Evolutionary conservation across 2,797 vertebrate species (phyloP).

Genomic region (Cygnus olor): DNA sequence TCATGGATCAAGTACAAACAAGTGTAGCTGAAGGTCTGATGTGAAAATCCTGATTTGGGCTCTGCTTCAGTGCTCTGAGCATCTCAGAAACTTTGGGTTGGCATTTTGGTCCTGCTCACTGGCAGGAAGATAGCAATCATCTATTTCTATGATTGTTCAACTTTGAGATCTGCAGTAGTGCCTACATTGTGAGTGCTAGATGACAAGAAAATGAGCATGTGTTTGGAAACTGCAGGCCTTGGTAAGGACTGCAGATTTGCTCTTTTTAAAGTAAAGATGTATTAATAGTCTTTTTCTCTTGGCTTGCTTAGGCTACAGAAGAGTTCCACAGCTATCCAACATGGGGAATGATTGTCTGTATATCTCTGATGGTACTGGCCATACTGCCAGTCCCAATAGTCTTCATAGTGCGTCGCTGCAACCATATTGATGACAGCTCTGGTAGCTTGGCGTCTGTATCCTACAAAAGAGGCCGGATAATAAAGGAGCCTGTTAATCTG

Average conservation of each 20-base stretch:
- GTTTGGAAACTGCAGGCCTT: background rate
- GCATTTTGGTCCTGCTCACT: background rate
- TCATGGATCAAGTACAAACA: background rate
- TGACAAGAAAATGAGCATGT: background rate
- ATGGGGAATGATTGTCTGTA: constrained; percentile 89
- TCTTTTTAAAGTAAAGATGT: background rate
- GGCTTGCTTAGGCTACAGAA: constrained; percentile 82
- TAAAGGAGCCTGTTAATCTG: constrained; percentile 86
- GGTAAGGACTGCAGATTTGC: background rate
- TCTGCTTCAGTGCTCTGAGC: background rate
- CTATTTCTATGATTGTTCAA: background rate
- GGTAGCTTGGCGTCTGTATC: constrained; percentile 86
- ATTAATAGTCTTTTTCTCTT: background rate
- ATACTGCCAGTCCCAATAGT: constrained; percentile 90
- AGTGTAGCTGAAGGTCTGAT: background rate
- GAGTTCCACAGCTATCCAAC: constrained; percentile 84
- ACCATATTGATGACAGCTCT: constrained; percentile 84
- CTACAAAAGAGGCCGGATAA: constrained; percentile 93
- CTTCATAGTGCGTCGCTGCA: constrained; percentile 86
- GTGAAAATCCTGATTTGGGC: background rate
- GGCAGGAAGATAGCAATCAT: background rate
- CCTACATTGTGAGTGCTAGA: background rate
- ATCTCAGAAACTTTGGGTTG: background rate
- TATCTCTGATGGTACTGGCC: constrained; percentile 89
- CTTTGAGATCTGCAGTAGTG: background rate